A percentile compares a stretch with the other conserved stretches of the same genome.
Evolutionary conservation across 53 echinoderm and acorn worm species (phyloP).

Genomic region (Arbacia lixula): DNA sequence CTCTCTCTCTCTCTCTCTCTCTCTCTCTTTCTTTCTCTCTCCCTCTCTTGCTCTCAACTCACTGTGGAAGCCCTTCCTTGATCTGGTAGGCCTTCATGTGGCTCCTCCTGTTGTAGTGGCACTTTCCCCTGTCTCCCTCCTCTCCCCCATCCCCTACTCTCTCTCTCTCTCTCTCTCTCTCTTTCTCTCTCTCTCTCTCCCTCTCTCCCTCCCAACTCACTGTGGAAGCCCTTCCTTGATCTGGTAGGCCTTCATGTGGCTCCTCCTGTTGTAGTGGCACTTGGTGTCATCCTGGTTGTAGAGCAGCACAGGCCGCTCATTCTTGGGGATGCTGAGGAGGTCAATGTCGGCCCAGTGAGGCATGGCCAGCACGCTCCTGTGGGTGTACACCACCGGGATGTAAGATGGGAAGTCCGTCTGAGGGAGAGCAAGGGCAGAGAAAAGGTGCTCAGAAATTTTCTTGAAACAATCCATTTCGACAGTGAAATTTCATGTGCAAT

Average conservation of each 20-base stretch:
- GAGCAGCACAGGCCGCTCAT: constrained; percentile 68
- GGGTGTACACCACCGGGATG: constrained; percentile 77
- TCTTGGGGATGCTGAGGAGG: constrained; percentile 63
- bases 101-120: constrained; percentile 75
- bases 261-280: constrained; percentile 70
- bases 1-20: too few relatives aligned
- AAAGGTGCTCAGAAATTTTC: too few relatives aligned
- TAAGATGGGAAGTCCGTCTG: constrained; percentile 76
- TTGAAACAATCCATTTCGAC: too few relatives aligned
- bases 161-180: too few relatives aligned
- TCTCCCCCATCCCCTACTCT: too few relatives aligned
- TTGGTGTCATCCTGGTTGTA: constrained; percentile 77
- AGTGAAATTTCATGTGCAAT: too few relatives aligned
- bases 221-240: constrained; percentile 88
- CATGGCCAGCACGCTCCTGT: constrained; percentile 51
- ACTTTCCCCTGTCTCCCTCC: too few relatives aligned
- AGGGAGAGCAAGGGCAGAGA: constrained; percentile 10
- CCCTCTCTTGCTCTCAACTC: too few relatives aligned
- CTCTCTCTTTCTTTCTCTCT: too few relatives aligned
- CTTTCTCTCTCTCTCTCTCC: too few relatives aligned
- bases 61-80: constrained; percentile 91
- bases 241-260: constrained; percentile 71
- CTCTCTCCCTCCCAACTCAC: constrained; percentile 83
- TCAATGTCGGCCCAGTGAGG: constrained; percentile 88
- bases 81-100: constrained; percentile 72